Base-by-base conservation (phyloP, 1,140 invertebrate genomes). In the Rhyzopertha dominica region DNA sequence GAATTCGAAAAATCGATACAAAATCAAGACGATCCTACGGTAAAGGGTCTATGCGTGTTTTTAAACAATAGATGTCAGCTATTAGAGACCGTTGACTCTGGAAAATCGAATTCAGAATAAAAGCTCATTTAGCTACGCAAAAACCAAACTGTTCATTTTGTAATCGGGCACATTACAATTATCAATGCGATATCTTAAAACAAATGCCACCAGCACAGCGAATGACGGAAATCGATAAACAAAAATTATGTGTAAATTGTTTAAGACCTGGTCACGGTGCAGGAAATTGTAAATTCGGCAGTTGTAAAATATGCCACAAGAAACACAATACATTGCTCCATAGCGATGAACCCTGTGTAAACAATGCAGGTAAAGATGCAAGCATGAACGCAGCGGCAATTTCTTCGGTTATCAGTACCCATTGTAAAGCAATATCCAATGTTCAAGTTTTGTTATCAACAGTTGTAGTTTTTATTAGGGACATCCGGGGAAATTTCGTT, bases 301-400 rank as follows among this genome's bases (percentile, higher is more conserved):
- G 10, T 19, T 42, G 45, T 12, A 41, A 18, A 14, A 47, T 1
- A 9, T 47, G 45, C 19, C 22, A 31, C 5, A 30, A 25, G 12
- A 40, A 30, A 12, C 37, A 47, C 18, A 40, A 47, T 24, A 5
- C 30, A 23, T 18, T 49, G 12, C 12, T 36, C n/a, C 34, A 36
- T 18, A 20, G 22, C 14, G 34, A 36, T 7, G 12, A 12, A 32
- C 7, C 14, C 30, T 7, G 10, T 32, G 10, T 14, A 5, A 14
- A 32, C 7, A 14, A 32, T 5, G 30, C 10, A 32, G 7, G 5
- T 10, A 10, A 10, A 32, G 30, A 12, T 5, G 12, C 30, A 5
- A 14, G 5, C 10, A 7, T 32, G 5, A 7, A 10, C 16, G 12
- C 12, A 7, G 14, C 10, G 7, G 14, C 30, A 32, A 14, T 14